phyloP scores from a whole-genome alignment of 2,888 invertebrate genomes.

The Macaria liturata region DNA sequence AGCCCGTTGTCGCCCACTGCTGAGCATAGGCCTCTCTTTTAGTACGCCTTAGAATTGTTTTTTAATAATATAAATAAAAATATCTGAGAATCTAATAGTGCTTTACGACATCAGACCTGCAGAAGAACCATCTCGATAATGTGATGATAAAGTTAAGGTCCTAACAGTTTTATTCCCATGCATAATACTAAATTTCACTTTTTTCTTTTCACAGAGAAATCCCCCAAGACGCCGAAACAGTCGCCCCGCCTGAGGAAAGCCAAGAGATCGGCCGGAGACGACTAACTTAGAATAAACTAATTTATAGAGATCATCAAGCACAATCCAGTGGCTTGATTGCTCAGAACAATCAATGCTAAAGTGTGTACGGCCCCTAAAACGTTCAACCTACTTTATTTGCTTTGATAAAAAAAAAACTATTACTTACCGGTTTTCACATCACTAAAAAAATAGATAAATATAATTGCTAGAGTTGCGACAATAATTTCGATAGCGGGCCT shows the following conservation, averaged over 20 bases:
- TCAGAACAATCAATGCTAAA: constrained; percentile 48
- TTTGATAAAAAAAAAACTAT: too few species aligned
- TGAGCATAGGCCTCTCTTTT: too few species aligned
- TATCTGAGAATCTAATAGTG: too few species aligned
- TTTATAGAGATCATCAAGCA: constrained; percentile 40
- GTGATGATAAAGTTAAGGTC: too few species aligned
- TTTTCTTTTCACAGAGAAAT: constrained; percentile 85
- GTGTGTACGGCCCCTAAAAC: constrained; percentile 53
- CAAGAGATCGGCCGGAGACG: constrained; percentile 88
- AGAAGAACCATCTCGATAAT: too few species aligned
- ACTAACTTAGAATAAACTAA: constrained; percentile 63
- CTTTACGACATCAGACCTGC: too few species aligned
- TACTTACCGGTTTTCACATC: constrained; percentile 5
- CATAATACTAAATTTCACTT: constrained; percentile 5
- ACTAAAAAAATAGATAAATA: constrained; percentile 10
- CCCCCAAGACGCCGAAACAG: constrained; percentile 85
- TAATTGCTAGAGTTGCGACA: constrained; percentile 28
- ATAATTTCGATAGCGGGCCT: constrained; percentile 24
- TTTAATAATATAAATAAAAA: too few species aligned
- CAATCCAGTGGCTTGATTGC: constrained; percentile 37
- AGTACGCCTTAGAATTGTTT: too few species aligned
- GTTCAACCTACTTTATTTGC: constrained; percentile 9
- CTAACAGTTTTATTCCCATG: too few species aligned
- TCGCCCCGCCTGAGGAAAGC: constrained; percentile 91
- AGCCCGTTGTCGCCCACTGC: too few species aligned